Percentiles rank a stretch among this genome's conserved stretches.
Evolutionary conservation across 1,140 invertebrate species (phyloP).

Genomic region (Galendromus occidentalis): DNA sequence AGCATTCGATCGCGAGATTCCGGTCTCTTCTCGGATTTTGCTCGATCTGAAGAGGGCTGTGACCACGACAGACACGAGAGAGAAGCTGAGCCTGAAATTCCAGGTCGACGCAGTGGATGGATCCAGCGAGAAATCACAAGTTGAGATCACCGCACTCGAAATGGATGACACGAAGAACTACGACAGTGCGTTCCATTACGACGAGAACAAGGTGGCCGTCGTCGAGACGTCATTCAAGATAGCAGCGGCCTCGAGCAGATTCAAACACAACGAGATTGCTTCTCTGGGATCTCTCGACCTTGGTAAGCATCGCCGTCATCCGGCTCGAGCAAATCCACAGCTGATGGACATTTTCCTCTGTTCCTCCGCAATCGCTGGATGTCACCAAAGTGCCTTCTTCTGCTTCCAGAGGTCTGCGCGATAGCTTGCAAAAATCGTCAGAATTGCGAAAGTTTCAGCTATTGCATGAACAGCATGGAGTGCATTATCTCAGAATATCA

Average conservation of each 20-base stretch:
- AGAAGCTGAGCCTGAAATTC: too few relatives aligned
- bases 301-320: neutral
- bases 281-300: neutral
- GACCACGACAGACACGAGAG: too few relatives aligned
- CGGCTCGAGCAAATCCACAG: neutral
- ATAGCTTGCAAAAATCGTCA: neutral
- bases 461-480: neutral
- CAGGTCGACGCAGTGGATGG: too few relatives aligned
- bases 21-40: too few relatives aligned
- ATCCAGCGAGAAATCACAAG: too few relatives aligned
- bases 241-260: neutral
- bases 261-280: neutral
- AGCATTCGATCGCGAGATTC: too few relatives aligned
- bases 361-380: neutral
- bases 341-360: neutral
- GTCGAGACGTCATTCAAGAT: neutral
- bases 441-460: neutral
- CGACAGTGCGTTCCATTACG: neutral
- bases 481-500: neutral
- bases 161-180: neutral
- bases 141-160: neutral
- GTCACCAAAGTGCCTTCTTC: neutral
- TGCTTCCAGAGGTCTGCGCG: neutral
- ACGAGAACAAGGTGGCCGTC: neutral
- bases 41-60: too few relatives aligned